These are phyloP conservation scores for Epinephelus cyanopodus DNA, from an alignment of 2,113 vertebrate species.

Conservation along the genomic window DNA sequence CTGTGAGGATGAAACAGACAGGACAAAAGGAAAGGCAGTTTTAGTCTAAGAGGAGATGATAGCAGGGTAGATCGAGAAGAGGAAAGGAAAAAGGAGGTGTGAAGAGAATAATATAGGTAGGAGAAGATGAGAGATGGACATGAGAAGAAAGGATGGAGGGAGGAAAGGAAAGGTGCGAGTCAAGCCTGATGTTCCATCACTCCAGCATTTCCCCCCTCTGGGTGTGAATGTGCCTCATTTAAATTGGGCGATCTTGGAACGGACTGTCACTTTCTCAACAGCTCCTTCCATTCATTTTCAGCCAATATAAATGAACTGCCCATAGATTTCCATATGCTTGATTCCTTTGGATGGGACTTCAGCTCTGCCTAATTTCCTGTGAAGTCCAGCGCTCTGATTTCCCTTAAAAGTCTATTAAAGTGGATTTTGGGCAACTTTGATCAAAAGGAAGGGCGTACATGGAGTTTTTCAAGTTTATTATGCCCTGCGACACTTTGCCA, in stretches of 20 bases:
- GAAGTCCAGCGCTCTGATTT: slow-evolving; percentile 68
- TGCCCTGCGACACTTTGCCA: slow-evolving; percentile 60
- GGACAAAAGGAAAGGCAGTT: background rate
- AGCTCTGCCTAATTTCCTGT: slow-evolving; percentile 67
- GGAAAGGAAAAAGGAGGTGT: background rate
- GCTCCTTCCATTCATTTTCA: slow-evolving; percentile 66
- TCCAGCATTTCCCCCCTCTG: slow-evolving; percentile 45
- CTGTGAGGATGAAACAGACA: background rate
- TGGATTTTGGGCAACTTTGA: slow-evolving; percentile 68
- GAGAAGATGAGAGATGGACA: slow-evolving; percentile 5
- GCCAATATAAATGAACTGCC: slow-evolving; percentile 73
- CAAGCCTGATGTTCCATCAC: slow-evolving; percentile 38
- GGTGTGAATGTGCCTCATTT: slow-evolving; percentile 72
- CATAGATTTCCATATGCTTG: slow-evolving; percentile 75
- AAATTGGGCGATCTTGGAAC: slow-evolving; percentile 67
- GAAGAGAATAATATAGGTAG: background rate
- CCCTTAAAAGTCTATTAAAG: slow-evolving; percentile 70
- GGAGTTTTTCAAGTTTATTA: slow-evolving; percentile 64
- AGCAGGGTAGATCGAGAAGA: background rate
- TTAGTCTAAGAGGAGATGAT: slow-evolving; percentile 19
- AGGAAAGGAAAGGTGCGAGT: slow-evolving; percentile 32
- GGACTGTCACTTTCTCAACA: slow-evolving; percentile 61
- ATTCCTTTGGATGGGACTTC: slow-evolving; percentile 67
- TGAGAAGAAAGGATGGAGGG: background rate
- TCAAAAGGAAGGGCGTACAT: slow-evolving; percentile 59